Evolutionary conservation across 1,140 invertebrate species (phyloP).

Genomic region (Drosophila gunungcola): DNA sequence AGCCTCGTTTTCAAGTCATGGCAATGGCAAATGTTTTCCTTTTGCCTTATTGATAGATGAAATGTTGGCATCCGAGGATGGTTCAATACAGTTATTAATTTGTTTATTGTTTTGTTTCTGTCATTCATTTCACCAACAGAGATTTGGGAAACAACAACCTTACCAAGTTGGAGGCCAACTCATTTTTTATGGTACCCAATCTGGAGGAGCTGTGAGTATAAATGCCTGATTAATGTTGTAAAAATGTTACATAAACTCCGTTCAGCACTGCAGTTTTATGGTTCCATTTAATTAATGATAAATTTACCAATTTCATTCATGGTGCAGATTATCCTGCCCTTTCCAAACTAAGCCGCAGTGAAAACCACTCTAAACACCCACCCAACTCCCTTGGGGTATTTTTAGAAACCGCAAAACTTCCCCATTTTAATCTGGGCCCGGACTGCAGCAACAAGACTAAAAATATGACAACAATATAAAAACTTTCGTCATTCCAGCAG

Average conservation of each 20-base stretch:
- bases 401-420: constrained; percentile 49
- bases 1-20: constrained; percentile 58
- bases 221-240: neutral
- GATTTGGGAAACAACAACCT: constrained; percentile 86
- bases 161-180: constrained; percentile 84
- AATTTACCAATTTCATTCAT: constrained; percentile 17
- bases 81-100: constrained; percentile 45
- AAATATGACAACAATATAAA: constrained; percentile 61
- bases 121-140: constrained; percentile 47
- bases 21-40: constrained; percentile 54
- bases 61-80: constrained; percentile 24
- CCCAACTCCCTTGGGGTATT: constrained; percentile 11
- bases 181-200: constrained; percentile 84
- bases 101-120: constrained; percentile 63
- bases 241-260: neutral
- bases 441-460: constrained; percentile 49
- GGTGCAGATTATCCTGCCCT: constrained; percentile 7
- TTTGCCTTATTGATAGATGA: constrained; percentile 62
- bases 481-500: constrained; percentile 69
- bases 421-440: constrained; percentile 49
- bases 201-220: constrained; percentile 86
- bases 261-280: neutral
- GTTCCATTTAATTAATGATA: constrained; percentile 26
- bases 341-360: neutral
- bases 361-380: neutral